Evolutionary conservation across 2,888 invertebrate genomes (phyloP).

Genomic region (Mythimna albipuncta): DNA sequence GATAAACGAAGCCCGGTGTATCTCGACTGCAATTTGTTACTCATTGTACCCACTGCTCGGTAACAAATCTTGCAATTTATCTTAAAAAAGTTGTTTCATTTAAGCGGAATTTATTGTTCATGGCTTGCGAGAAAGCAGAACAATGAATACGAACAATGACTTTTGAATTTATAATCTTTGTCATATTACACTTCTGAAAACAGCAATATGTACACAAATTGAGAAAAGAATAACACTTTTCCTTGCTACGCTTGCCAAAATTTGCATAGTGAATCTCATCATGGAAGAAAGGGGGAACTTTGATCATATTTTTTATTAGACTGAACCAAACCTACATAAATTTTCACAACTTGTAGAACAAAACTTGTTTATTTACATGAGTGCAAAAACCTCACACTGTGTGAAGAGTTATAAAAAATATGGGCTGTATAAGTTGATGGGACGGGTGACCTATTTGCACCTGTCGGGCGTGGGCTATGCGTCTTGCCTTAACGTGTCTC

Average conservation of each 20-base stretch:
- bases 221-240: conserved; percentile 33
- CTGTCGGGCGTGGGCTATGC: conserved; percentile 23
- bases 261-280: conserved; percentile 46
- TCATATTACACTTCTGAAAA: conserved; percentile 35
- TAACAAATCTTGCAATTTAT: conserved; percentile 65
- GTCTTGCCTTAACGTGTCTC: background rate
- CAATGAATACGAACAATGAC: conserved; percentile 47
- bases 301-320: conserved; percentile 55
- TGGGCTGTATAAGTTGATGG: conserved; percentile 55
- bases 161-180: conserved; percentile 50
- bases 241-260: conserved; percentile 32
- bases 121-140: conserved; percentile 31
- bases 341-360: conserved; percentile 60
- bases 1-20: conserved; percentile 69
- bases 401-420: conserved; percentile 50
- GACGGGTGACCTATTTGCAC: conserved; percentile 58
- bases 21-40: conserved; percentile 79
- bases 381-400: conserved; percentile 40
- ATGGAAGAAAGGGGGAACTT: conserved; percentile 43
- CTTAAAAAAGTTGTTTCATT: conserved; percentile 64
- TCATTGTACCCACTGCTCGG: conserved; percentile 70
- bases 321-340: conserved; percentile 53
- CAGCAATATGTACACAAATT: conserved; percentile 45
- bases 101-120: conserved; percentile 55
- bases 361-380: conserved; percentile 61